Percentiles rank a stretch among this genome's conserved stretches.
Conservation (phyloP, 2,797 vertebrate genomes). For the Amblyopsis hoosieri region DNA sequence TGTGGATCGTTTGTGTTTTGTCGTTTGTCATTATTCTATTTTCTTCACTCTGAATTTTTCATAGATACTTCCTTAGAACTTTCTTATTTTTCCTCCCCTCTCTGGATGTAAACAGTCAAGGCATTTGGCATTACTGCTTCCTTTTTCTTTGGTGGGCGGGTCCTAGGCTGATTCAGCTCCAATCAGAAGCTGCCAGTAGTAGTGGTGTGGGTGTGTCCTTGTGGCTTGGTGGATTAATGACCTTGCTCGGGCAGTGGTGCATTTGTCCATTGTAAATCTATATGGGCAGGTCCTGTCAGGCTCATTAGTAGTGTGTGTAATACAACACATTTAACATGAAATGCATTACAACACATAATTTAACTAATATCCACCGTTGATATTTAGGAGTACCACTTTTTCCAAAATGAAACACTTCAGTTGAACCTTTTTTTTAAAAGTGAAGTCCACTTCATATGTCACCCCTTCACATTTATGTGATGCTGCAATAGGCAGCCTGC, state of each 20-base stretch:
- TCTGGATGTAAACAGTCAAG: slow-evolving; percentile 70
- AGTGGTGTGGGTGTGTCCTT: slow-evolving; percentile 55
- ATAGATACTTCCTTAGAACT: neutral
- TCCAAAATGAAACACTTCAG: no score
- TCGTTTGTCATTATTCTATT: slow-evolving; percentile 2
- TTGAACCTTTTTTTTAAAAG: no score
- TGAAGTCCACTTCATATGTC: no score
- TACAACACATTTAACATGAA: no score
- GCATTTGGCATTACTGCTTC: slow-evolving; percentile 43
- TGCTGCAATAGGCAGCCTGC: slow-evolving; percentile 16
- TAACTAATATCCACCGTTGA: no score
- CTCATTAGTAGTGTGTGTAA: slow-evolving; percentile 16
- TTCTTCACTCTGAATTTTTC: neutral
- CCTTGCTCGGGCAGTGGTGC: slow-evolving; percentile 54
- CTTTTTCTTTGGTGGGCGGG: slow-evolving; percentile 34
- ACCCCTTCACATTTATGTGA: slow-evolving; percentile 5
- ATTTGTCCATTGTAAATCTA: slow-evolving; percentile 51
- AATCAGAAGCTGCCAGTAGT: slow-evolving; percentile 40
- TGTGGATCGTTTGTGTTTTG: neutral
- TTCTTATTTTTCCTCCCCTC: slow-evolving; percentile 11
- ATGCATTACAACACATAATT: no score
- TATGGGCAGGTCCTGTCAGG: slow-evolving; percentile 17
- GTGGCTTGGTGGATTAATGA: slow-evolving; percentile 57
- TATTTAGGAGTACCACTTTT: no score
- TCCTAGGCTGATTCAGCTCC: slow-evolving; percentile 51